A percentile compares a stretch with the other conserved stretches of the same genome.
These are phyloP conservation scores for Hassar affinis DNA, from an alignment of 2,113 vertebrate species.

Conservation along the genomic window DNA sequence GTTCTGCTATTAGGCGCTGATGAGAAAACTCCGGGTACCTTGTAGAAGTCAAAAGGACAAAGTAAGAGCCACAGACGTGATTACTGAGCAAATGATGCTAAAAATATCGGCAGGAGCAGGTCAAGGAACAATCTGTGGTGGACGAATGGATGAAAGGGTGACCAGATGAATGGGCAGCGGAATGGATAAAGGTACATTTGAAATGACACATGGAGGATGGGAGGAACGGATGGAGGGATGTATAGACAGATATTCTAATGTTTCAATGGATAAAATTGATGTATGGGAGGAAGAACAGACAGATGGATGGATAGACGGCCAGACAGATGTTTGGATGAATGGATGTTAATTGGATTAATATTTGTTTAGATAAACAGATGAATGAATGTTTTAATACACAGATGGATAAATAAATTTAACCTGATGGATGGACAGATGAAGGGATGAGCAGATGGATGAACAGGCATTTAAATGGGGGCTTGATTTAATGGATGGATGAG, in stretches of 20 bases:
- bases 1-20: not conserved
- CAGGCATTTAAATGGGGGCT: not conserved
- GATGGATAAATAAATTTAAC: no score
- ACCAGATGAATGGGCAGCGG: not conserved
- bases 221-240: not conserved
- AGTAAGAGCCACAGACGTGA: not conserved
- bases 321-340: no score
- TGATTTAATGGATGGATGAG: no score
- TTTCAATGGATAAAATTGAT: not conserved
- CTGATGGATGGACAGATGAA: not conserved
- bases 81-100: not conserved
- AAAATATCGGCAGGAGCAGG: not conserved
- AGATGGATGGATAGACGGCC: no score
- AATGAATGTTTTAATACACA: no score
- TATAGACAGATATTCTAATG: not conserved
- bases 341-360: no score
- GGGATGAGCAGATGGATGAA: no score
- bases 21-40: not conserved
- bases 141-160: not conserved
- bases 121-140: not conserved
- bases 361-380: no score
- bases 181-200: not conserved
- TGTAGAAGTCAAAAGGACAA: not conserved
- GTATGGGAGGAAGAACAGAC: no score
- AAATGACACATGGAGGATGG: not conserved